Conservation (phyloP, 2,113 vertebrate species). For the Acrocephalus arundinaceus region DNA sequence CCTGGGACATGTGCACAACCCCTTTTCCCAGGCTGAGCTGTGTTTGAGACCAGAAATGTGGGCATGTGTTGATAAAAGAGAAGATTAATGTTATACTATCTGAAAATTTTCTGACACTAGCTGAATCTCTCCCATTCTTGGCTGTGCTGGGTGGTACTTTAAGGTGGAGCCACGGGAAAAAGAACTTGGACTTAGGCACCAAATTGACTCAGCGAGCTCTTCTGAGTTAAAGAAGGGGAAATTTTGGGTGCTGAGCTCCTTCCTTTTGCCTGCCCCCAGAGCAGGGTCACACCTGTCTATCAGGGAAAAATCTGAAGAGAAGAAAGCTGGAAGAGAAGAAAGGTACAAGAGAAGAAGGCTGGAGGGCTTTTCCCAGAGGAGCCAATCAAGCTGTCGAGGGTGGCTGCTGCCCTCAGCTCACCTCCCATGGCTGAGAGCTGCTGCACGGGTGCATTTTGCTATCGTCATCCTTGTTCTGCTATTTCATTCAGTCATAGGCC, state of each 20-base stretch:
- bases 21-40: constrained; percentile 55
- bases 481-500: background rate
- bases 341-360: constrained; percentile 49
- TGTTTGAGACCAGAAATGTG: constrained; percentile 10
- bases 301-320: constrained; percentile 16
- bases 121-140: background rate
- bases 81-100: constrained; percentile 26
- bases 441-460: background rate
- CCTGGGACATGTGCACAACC: constrained; percentile 48
- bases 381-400: background rate
- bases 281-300: constrained; percentile 33
- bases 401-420: constrained; percentile 50
- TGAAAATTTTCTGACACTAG: constrained; percentile 7
- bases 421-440: background rate
- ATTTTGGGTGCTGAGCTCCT: background rate
- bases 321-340: constrained; percentile 42
- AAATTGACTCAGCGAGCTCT: background rate
- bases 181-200: background rate
- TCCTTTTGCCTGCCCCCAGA: background rate
- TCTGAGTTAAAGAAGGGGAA: background rate
- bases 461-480: background rate
- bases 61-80: constrained; percentile 30
- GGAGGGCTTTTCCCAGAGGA: constrained; percentile 58
- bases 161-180: background rate
- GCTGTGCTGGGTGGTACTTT: background rate